Conservation (phyloP, 2,113 vertebrate species). For the Shinisaurus crocodilurus region DNA sequence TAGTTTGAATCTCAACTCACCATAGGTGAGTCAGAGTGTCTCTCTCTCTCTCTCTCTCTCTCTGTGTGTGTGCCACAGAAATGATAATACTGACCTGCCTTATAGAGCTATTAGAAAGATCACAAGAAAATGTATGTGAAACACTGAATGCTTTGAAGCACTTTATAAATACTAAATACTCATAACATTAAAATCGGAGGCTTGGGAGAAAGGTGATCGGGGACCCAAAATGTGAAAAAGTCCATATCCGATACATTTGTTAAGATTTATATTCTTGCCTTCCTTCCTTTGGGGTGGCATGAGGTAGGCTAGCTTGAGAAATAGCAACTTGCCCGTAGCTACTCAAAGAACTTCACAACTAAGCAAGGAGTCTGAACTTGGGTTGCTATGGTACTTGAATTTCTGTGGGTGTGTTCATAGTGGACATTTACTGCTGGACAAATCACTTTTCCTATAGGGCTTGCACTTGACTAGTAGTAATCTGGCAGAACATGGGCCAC, state of each 20-base stretch:
- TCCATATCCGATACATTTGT: not conserved
- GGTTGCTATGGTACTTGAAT: too few species aligned
- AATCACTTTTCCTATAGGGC: not conserved
- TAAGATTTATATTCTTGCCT: not conserved
- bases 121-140: not conserved
- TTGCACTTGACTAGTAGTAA: not conserved
- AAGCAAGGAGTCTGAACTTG: not conserved
- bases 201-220: not conserved
- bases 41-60: too few species aligned
- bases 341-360: not conserved
- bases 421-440: not conserved
- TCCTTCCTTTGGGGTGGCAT: not conserved
- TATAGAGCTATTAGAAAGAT: not conserved
- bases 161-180: too few species aligned
- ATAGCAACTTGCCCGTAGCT: not conserved
- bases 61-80: not conserved
- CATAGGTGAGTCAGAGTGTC: not conserved
- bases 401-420: not conserved
- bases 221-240: not conserved
- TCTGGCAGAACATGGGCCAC: too few species aligned
- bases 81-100: not conserved
- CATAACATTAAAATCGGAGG: not conserved
- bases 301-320: not conserved
- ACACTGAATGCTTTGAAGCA: not conserved
- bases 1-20: not conserved